Evolutionary conservation across 2,797 vertebrate species (phyloP), one percentile per base, ranked within the genome.

Genomic region (Tragopan temminckii): DNA sequence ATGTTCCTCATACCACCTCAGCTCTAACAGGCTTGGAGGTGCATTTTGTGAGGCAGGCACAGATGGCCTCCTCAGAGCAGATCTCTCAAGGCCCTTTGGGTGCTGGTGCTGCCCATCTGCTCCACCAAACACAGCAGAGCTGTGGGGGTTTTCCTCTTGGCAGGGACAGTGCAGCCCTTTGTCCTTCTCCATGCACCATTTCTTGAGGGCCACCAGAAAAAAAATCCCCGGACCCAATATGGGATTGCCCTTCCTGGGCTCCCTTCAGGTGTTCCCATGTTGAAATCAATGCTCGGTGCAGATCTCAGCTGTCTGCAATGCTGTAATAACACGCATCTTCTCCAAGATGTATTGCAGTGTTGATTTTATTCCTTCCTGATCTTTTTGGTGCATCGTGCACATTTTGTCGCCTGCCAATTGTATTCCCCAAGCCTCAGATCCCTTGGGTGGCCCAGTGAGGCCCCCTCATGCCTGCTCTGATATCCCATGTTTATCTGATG

Each of bases 81-180:
- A 64, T 70, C 82, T 90, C 79, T 71, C 76, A 48, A 29, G 58
- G 79, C 58, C 87, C 75, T 50, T 59, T 92, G 81, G 61, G 76
- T 77, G 76, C 18, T 75, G 79, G 11, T 67, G 38, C 84, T 82
- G 81, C 68, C 94, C 95, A 77, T 93, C 94, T 95, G 92, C 86
- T 94, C 43, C 38, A 53, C 33, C 20, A n/a, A n/a, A 40, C 48
- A 18, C n/a, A 43, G 61, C 18, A 27, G 40, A 78, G 63, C 18
- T 7, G 25, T 18, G 61, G 14, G 38, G 38, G 35, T 48, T 10
- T 64, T 64, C 75, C 52, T 90, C 70, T 86, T 88, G 87, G 90
- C 38, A 9, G 76, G 84, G 55, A 43, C 29, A 7, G 2, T 7
- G 23, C 10, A 68, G 43, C 59, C 71, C 67, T 94, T 83, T 92